Percentiles rank a stretch among this genome's conserved stretches.
Conservation (phyloP, 1,140 invertebrate genomes). For the Drosophila sproati region DNA sequence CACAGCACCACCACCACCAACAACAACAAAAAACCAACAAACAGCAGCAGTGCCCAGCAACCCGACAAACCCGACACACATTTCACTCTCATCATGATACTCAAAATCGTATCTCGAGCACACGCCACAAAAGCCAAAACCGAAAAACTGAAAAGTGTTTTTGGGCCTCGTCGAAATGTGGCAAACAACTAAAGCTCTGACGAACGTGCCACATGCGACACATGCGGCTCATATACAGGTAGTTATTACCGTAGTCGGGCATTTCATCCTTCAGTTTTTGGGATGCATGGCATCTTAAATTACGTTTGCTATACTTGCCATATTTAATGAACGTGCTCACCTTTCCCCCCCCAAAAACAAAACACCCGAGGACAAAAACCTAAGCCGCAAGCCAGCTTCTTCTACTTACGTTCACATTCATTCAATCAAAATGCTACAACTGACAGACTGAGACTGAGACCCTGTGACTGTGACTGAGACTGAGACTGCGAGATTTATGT, state of each 20-base stretch:
- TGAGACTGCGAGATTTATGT: no score
- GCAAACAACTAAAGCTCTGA: constrained; percentile 34
- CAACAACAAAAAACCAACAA: no score
- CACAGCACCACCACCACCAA: not conserved
- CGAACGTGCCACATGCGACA: constrained; percentile 47
- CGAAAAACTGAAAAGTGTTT: constrained; percentile 37
- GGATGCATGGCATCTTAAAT: constrained; percentile 26
- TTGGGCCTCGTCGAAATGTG: constrained; percentile 8
- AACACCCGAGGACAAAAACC: no score
- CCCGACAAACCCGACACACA: constrained; percentile 26
- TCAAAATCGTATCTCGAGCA: constrained; percentile 38
- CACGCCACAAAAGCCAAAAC: constrained; percentile 32
- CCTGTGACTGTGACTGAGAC: no score
- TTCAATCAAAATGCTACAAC: constrained; percentile 1
- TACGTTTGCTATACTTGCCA: constrained; percentile 2
- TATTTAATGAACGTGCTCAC: not conserved
- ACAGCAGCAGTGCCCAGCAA: not conserved
- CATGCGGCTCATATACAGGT: not conserved
- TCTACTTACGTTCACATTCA: no score
- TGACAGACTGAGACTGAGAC: no score
- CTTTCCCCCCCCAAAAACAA: no score
- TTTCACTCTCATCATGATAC: constrained; percentile 40
- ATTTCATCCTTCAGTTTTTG: constrained; percentile 13
- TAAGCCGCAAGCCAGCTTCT: no score
- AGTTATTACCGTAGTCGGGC: constrained; percentile 1